Base-by-base conservation (phyloP, 2,888 invertebrate species). In the Coremacera marginata region DNA sequence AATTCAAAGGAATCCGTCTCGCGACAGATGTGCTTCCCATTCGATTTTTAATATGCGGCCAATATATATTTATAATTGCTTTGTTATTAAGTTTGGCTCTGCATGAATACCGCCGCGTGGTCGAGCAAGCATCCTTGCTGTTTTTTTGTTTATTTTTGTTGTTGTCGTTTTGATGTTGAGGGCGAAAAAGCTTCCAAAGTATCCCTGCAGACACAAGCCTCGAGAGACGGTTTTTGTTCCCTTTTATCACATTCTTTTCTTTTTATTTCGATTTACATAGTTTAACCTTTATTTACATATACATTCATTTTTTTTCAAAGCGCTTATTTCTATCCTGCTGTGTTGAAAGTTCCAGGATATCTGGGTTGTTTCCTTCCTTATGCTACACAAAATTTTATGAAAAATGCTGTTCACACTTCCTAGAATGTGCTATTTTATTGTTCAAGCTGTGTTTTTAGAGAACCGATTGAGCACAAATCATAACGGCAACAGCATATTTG, bases 21-120 rank as follows among this genome's bases (percentile, higher is more conserved):
- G 82, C 88, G 89, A 89, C 89, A 89, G 89, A 89, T 89, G 89
- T 88, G 89, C 86, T 88, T 87, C 88, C 86, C 87, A 89, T 89
- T 89, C 88, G 87, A 87, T 84, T 88, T 88, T 88, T 89, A 89
- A 89, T 89, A 89, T 86, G 87, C 87, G 89, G 89, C 89, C 89
- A 89, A 89, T 89, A 86, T 87, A 89, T 88, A 85, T 65, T 74
- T 86, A 87, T 88, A 88, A 88, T 88, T 88, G 88, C 87, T 88
- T 87, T 86, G 86, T 87, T 87, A 87, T 87, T 84, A 83, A 78
- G 65, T 67, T 37, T 67, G 25, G 71, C 34, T 44, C 49, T n/a
- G 70, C 51, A n/a, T 44, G 44, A 57, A 57, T 80, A 81, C 78
- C 80, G 78, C 76, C 80, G 80, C 80, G n/a, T n/a, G 73, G 81